A percentile compares a stretch with the other conserved stretches of the same genome.
phyloP scores from a whole-genome alignment of 2,888 invertebrate species.

The Melinopterus prodromus region DNA sequence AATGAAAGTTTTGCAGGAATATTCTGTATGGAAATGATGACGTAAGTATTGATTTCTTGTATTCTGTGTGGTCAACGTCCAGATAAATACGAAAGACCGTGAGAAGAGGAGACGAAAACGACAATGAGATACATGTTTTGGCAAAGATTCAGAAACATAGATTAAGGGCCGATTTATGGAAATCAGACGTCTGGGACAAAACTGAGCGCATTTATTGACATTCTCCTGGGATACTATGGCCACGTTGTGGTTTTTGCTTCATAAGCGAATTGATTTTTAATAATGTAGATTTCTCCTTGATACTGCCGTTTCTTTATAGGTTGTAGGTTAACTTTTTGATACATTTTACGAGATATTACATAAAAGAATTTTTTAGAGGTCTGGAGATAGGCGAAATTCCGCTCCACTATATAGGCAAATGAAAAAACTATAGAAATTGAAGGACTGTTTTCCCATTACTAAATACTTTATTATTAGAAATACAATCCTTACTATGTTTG shows the following conservation, averaged over 20 bases:
- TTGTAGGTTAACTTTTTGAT: too few relatives aligned
- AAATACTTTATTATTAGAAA: too few relatives aligned
- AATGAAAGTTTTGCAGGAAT: too few relatives aligned
- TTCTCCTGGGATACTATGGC: too few relatives aligned
- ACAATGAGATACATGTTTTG: not conserved
- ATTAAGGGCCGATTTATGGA: slow-evolving; percentile 4
- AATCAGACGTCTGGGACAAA: not conserved
- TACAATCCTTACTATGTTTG: too few relatives aligned
- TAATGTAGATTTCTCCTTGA: not conserved
- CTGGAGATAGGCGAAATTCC: too few relatives aligned
- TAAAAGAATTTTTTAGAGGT: too few relatives aligned
- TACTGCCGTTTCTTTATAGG: not conserved
- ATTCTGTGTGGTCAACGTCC: not conserved
- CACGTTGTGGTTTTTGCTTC: not conserved
- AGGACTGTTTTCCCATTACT: too few relatives aligned
- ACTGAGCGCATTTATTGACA: too few relatives aligned
- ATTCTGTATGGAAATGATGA: not conserved
- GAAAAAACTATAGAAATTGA: too few relatives aligned
- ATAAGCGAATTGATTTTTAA: not conserved
- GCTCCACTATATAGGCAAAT: too few relatives aligned
- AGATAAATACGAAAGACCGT: not conserved
- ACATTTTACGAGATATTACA: too few relatives aligned
- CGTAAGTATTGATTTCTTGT: not conserved
- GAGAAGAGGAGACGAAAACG: not conserved
- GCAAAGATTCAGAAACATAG: not conserved